Percentiles rank a stretch among this genome's conserved stretches.
Evolutionary conservation across 2,113 vertebrate species (phyloP).

Genomic region (Galemys pyrenaicus): DNA sequence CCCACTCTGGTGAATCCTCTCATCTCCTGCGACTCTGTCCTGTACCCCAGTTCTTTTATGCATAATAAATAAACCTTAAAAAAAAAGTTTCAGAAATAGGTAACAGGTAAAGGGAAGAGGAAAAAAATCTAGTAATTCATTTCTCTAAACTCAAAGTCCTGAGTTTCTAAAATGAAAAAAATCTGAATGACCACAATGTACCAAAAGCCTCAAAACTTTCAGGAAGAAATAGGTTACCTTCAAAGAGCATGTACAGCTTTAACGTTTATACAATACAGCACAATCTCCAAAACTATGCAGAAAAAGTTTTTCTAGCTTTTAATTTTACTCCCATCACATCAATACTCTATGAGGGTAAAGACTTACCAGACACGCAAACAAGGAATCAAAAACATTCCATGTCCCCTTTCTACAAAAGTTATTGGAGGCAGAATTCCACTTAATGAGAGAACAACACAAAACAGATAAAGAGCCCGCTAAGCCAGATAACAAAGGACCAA

Average conservation of each 20-base stretch:
- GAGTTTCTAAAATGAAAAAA: background rate
- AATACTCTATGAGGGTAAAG: background rate
- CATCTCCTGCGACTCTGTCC: too few relatives aligned
- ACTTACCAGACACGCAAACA: background rate
- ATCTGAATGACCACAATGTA: background rate
- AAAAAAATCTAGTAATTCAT: background rate
- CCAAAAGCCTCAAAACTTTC: background rate
- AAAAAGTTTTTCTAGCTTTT: background rate
- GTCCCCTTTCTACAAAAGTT: background rate
- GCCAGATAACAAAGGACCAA: background rate
- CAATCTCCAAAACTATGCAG: background rate
- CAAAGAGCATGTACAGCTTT: background rate
- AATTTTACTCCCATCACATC: background rate
- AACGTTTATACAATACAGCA: background rate
- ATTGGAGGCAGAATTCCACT: background rate
- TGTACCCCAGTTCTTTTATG: too few relatives aligned
- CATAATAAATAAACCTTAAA: too few relatives aligned
- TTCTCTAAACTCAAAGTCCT: background rate
- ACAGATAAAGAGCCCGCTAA: background rate
- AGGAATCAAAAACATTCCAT: background rate
- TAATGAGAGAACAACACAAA: background rate
- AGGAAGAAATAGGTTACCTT: background rate
- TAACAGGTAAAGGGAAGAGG: background rate
- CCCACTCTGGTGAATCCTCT: too few relatives aligned
- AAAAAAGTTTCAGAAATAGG: background rate